Evolutionary conservation across 2,888 invertebrate genomes (phyloP).

Genomic region (Mesorhabditis sp.): DNA sequence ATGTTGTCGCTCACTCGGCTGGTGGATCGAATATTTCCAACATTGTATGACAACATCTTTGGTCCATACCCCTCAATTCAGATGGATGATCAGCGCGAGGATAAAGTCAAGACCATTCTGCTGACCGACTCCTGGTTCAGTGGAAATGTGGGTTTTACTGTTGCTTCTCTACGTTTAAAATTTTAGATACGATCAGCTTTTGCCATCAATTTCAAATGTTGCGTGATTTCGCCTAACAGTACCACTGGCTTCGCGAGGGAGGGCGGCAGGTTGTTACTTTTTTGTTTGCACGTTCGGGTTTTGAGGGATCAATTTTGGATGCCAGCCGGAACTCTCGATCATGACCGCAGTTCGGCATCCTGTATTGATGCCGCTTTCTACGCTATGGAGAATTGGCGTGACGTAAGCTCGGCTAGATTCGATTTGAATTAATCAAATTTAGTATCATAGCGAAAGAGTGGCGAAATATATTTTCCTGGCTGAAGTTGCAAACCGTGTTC

Average conservation of each 20-base stretch:
- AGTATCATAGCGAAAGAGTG: no score
- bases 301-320: conserved; percentile 5
- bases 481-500: no score
- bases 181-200: background rate
- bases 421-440: background rate
- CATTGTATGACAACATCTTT: conserved; percentile 13
- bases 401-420: background rate
- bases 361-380: conserved; percentile 6
- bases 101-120: conserved; percentile 65
- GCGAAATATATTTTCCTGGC: no score
- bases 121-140: conserved; percentile 70
- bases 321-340: conserved; percentile 3
- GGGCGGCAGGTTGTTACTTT: background rate
- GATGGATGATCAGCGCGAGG: conserved; percentile 17
- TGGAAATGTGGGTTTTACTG: background rate
- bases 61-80: conserved; percentile 12
- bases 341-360: background rate
- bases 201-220: background rate
- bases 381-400: background rate
- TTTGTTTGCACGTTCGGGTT: background rate
- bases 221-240: no score
- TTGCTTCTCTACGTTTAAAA: background rate
- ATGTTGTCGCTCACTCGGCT: conserved; percentile 76
- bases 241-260: no score
- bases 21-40: conserved; percentile 71